phyloP scores from a whole-genome alignment of 2,113 vertebrate genomes.

The Dasypus novemcinctus region DNA sequence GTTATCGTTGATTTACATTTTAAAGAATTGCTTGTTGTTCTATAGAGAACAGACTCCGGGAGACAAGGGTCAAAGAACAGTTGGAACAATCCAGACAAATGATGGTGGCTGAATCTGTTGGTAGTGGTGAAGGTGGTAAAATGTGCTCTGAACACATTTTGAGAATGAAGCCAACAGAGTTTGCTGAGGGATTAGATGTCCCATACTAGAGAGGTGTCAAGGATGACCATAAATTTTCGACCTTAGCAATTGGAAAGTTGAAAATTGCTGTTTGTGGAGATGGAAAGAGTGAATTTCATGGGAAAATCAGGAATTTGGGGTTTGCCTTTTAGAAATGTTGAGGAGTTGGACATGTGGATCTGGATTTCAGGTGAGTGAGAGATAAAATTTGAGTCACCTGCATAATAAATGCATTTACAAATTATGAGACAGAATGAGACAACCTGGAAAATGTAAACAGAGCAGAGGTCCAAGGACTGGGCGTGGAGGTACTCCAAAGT shows the following conservation, averaged over 20 bases:
- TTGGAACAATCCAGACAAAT: background rate
- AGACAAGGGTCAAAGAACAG: background rate
- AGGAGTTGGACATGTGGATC: background rate
- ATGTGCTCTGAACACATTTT: background rate
- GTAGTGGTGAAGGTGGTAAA: background rate
- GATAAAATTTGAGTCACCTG: background rate
- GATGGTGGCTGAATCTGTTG: background rate
- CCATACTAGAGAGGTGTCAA: background rate
- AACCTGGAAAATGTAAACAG: background rate
- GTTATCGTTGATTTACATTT: background rate
- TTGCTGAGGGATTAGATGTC: background rate
- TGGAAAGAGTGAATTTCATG: background rate
- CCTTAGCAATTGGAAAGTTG: background rate
- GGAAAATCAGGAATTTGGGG: background rate
- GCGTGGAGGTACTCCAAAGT: background rate
- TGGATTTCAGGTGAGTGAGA: background rate
- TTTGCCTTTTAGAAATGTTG: background rate
- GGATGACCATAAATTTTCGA: background rate
- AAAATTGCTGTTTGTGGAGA: background rate
- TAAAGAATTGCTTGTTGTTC: background rate
- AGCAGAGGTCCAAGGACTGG: background rate
- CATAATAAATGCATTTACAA: constrained; percentile 17
- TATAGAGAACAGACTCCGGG: background rate
- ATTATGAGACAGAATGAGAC: background rate
- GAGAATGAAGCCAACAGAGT: constrained; percentile 8